Conservation (phyloP, 2,888 invertebrate genomes). For the Megaustenia siamemsis region DNA sequence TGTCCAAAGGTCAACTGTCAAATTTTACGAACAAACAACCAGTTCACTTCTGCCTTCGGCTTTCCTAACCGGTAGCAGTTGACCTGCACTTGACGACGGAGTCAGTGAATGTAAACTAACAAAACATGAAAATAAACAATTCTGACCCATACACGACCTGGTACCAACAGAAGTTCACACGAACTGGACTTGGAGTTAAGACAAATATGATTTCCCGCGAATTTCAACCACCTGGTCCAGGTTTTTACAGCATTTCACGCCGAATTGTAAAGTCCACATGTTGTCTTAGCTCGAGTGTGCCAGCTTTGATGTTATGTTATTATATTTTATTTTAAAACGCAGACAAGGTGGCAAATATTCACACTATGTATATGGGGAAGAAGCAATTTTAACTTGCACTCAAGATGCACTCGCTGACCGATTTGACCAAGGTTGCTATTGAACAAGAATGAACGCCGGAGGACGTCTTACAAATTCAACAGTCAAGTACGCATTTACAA, state of each 20-base stretch:
- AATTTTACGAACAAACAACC: constrained; percentile 24
- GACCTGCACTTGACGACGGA: not conserved
- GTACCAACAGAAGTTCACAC: constrained; percentile 9
- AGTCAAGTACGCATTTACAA: no score
- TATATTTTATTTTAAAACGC: no score
- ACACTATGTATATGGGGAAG: no score
- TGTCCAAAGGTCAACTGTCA: constrained; percentile 7
- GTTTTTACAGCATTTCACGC: not conserved
- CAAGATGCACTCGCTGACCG: no score
- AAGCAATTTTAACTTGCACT: no score
- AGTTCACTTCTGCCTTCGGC: not conserved
- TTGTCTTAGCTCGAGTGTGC: no score
- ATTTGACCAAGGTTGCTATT: no score
- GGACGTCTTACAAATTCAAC: no score
- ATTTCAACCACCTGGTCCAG: not conserved
- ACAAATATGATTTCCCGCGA: not conserved
- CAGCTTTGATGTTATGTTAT: no score
- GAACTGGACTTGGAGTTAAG: not conserved
- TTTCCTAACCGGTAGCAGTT: not conserved
- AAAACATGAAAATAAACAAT: constrained; percentile 2
- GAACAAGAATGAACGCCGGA: no score
- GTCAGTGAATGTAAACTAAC: constrained; percentile 26
- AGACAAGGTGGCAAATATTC: no score
- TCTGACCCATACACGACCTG: constrained; percentile 23
- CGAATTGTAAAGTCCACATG: no score